phyloP scores from a whole-genome alignment of 2,888 invertebrate genomes.

The Andrena bucephala region DNA sequence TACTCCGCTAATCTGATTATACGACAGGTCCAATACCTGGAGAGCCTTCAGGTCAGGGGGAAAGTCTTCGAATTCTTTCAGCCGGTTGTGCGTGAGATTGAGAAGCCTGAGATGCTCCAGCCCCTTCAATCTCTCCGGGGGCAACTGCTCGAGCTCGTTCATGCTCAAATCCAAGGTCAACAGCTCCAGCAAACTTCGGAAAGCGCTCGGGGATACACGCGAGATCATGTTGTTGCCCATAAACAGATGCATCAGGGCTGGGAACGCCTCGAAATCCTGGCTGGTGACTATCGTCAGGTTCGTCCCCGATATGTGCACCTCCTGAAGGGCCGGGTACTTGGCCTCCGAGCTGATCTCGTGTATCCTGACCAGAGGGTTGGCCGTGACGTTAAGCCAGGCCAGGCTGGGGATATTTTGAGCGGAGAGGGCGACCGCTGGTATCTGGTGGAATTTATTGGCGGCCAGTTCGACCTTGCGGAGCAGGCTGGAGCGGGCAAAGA shows the following conservation, averaged over 20 bases:
- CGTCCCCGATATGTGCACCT: slow-evolving; percentile 92
- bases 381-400: slow-evolving; percentile 92
- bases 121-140: slow-evolving; percentile 93
- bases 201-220: slow-evolving; percentile 93
- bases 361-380: slow-evolving; percentile 92
- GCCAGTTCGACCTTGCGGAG: slow-evolving; percentile 92
- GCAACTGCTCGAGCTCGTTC: slow-evolving; percentile 93
- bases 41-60: slow-evolving; percentile 91
- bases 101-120: slow-evolving; percentile 90
- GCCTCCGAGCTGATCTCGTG: slow-evolving; percentile 89
- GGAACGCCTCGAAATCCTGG: slow-evolving; percentile 94
- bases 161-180: slow-evolving; percentile 92
- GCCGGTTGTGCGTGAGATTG: slow-evolving; percentile 93
- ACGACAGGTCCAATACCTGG: slow-evolving; percentile 92
- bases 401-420: slow-evolving; percentile 91
- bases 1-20: slow-evolving; percentile 92
- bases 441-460: slow-evolving; percentile 91
- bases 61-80: slow-evolving; percentile 93
- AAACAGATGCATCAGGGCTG: slow-evolving; percentile 91
- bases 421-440: slow-evolving; percentile 91
- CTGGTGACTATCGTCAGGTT: slow-evolving; percentile 93
- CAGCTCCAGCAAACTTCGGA: slow-evolving; percentile 91
- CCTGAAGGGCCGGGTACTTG: slow-evolving; percentile 92
- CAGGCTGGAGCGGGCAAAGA: slow-evolving; percentile 90
- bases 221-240: slow-evolving; percentile 91